Evolutionary conservation across 2,888 invertebrate genomes (phyloP).

Genomic region (Ophion obscuratus): DNA sequence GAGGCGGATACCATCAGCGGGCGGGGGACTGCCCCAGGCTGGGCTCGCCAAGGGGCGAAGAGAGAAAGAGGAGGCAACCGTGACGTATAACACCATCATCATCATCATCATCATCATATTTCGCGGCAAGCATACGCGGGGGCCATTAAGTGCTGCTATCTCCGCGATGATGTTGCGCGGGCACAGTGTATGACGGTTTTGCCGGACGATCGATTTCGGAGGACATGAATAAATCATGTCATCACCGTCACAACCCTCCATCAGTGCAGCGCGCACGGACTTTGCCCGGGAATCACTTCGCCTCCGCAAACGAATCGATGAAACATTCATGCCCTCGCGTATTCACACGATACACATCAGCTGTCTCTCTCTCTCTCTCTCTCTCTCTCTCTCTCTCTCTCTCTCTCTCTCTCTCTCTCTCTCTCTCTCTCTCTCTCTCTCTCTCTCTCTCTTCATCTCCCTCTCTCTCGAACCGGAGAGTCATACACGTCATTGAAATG

Average conservation of each 20-base stretch:
- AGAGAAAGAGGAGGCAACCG: slow-evolving; percentile 43
- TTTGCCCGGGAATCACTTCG: slow-evolving; percentile 70
- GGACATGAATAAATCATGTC: slow-evolving; percentile 72
- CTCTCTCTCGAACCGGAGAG: slow-evolving; percentile 17
- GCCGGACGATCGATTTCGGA: slow-evolving; percentile 68
- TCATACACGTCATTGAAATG: slow-evolving; percentile 46
- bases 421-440: slow-evolving; percentile 4
- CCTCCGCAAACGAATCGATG: slow-evolving; percentile 71
- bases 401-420: slow-evolving; percentile 7
- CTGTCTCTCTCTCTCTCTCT: slow-evolving; percentile 8
- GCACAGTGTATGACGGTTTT: slow-evolving; percentile 57
- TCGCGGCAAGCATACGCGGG: slow-evolving; percentile 54
- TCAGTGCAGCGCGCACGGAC: slow-evolving; percentile 65
- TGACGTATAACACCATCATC: slow-evolving; percentile 62
- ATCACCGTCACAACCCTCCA: slow-evolving; percentile 70
- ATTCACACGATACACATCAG: slow-evolving; percentile 58
- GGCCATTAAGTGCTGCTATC: slow-evolving; percentile 64
- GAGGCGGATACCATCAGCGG: slow-evolving; percentile 8
- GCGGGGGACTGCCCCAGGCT: slow-evolving; percentile 23
- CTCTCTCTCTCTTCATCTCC: background rate
- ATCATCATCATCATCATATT: slow-evolving; percentile 64
- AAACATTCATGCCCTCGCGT: slow-evolving; percentile 68
- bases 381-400: slow-evolving; percentile 11
- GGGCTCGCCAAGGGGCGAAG: slow-evolving; percentile 4
- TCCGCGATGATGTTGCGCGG: slow-evolving; percentile 57